Evolutionary conservation across 2,113 vertebrate species (phyloP), one percentile per base, ranked within the genome.

Genomic region (Heterocephalus glaber): DNA sequence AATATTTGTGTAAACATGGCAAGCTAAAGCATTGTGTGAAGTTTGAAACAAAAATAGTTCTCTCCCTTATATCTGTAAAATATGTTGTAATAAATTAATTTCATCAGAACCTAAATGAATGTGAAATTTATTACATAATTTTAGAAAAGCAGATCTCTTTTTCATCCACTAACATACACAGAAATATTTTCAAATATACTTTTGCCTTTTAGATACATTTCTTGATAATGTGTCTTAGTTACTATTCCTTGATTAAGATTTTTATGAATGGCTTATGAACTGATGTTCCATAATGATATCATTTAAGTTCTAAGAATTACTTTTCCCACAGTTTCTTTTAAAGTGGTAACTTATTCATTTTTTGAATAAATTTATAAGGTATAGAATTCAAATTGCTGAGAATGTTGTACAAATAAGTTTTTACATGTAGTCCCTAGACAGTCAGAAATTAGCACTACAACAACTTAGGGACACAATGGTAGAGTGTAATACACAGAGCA

Each of bases 61-160:
- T 68, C 30, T 9, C 60, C 13, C n/a, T 33, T 47, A 19, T 41
- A 35, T 72, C 16, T 94, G 7, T 38, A 92, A 89, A 92, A 63
- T 86, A 72, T 74, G 3, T 77, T 52, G n/a, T 77, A 92, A 89
- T 85, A 93, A 91, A 90, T 82, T 12, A 8, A 49, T 76, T 81
- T 86, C 52, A 28, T 5, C 28, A 58, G 5, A 56, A 90, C 4
- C 54, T 66, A 96, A 66, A 72, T 89, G 33, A 79, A 76, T 61
- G 16, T 93, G 33, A 94, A 66, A 6, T 89, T 76, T 47, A 83
- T 5, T 60, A 10, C 11, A 35, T 82, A 49, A 44, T 80, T 94
- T 10, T 95, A 92, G 30, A 61, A 47, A 22, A 33, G 58, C 58
- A n/a, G 16, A 70, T n/a, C 26, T 11, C 49, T 19, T n/a, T 74